These are phyloP conservation scores for Theristicus caerulescens DNA, from an alignment of 2,113 vertebrate species.

Conservation along the genomic window DNA sequence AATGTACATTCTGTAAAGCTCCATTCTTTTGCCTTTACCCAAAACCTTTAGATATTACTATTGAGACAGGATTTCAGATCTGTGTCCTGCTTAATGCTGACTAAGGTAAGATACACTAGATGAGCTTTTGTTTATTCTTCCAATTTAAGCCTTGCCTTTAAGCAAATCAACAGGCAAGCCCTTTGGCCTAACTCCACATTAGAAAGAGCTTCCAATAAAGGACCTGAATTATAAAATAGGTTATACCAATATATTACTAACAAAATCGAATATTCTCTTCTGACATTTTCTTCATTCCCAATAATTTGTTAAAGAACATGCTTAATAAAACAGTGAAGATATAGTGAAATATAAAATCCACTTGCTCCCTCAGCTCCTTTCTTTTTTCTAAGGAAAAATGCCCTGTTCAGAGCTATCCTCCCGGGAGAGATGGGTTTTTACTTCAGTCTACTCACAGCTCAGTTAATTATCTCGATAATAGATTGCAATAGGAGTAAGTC, in stretches of 20 bases:
- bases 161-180: not conserved
- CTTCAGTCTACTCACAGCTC: not conserved
- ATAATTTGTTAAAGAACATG: not conserved
- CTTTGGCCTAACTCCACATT: not conserved
- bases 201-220: not conserved
- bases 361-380: not conserved
- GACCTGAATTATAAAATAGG: not conserved
- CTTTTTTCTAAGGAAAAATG: not conserved
- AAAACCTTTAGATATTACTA: not conserved
- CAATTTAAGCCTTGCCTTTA: not conserved
- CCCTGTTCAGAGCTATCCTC: not conserved
- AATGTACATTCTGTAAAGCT: not conserved
- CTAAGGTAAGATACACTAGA: not conserved
- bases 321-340: not conserved
- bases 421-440: not conserved
- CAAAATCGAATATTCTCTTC: not conserved
- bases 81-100: not conserved
- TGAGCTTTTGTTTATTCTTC: not conserved
- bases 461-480: not conserved
- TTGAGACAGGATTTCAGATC: not conserved
- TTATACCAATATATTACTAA: not conserved
- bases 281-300: not conserved
- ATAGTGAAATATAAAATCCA: not conserved
- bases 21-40: not conserved
- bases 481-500: not conserved